A percentile compares a stretch with the other conserved stretches of the same genome.
These are phyloP conservation scores for Homalodisca vitripennis DNA, from an alignment of 1,140 invertebrate genomes.

Conservation along the genomic window DNA sequence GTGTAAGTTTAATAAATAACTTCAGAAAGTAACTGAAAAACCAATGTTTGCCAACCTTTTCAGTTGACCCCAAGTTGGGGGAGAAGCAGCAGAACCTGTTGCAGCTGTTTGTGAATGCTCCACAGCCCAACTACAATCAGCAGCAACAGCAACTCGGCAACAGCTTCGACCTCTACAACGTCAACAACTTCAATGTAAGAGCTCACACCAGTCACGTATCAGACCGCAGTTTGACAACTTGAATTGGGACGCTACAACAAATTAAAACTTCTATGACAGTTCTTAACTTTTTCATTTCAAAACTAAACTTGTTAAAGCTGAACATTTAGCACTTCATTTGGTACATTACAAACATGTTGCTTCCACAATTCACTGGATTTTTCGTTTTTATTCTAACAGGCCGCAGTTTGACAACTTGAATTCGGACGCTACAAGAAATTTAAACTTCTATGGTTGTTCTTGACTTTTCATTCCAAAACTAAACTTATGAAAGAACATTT, in stretches of 20 bases:
- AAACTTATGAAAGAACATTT: too few species aligned
- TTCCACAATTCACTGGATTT: too few species aligned
- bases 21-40: too few species aligned
- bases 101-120: conserved; percentile 35
- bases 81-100: conserved; percentile 39
- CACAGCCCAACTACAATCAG: conserved; percentile 20
- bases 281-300: background rate
- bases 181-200: background rate
- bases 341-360: background rate
- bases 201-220: background rate
- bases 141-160: background rate
- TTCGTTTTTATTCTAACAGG: too few species aligned
- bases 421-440: too few species aligned
- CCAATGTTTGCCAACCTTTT: background rate
- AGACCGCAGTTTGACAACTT: background rate
- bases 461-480: too few species aligned
- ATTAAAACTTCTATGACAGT: background rate
- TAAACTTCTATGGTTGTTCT: too few species aligned
- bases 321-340: background rate
- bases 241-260: background rate
- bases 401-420: too few species aligned
- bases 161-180: conserved; percentile 11
- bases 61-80: conserved; percentile 34
- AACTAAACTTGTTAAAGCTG: background rate
- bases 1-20: too few species aligned